These are phyloP conservation scores for Myxocyprinus asiaticus DNA, from an alignment of 2,113 vertebrate genomes.

Conservation along the genomic window DNA sequence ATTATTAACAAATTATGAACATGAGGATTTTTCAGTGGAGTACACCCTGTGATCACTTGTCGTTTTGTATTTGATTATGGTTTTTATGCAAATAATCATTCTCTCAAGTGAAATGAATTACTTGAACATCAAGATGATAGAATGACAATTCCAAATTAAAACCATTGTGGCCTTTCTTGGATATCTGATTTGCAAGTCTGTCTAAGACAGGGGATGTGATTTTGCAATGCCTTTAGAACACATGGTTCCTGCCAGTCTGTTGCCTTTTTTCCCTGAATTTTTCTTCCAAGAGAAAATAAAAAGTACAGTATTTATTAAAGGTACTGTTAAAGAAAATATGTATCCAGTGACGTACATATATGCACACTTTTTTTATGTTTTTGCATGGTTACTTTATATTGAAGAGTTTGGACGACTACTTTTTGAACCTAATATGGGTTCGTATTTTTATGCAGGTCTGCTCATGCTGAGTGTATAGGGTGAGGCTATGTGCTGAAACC, in stretches of 20 bases:
- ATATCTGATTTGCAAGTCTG: slow-evolving; percentile 67
- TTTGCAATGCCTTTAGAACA: slow-evolving; percentile 48
- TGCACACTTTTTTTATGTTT: slow-evolving; percentile 22
- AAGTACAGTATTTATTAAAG: slow-evolving; percentile 62
- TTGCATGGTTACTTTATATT: slow-evolving; percentile 39
- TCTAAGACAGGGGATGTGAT: neutral
- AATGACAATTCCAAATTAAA: slow-evolving; percentile 31
- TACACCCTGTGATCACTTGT: slow-evolving; percentile 52
- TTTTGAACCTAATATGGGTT: slow-evolving; percentile 17
- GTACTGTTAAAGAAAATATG: slow-evolving; percentile 37
- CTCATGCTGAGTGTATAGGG: slow-evolving; percentile 11
- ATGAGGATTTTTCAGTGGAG: slow-evolving; percentile 32
- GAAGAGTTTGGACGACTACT: slow-evolving; percentile 9
- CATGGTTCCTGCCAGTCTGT: slow-evolving; percentile 66
- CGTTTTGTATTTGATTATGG: slow-evolving; percentile 55
- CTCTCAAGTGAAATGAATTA: slow-evolving; percentile 7
- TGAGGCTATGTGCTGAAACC: neutral
- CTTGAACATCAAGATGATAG: neutral
- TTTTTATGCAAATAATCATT: slow-evolving; percentile 35
- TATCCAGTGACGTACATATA: slow-evolving; percentile 29
- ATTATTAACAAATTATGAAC: slow-evolving; percentile 33
- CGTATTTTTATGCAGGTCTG: slow-evolving; percentile 27
- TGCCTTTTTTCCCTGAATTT: slow-evolving; percentile 57
- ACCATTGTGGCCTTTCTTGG: slow-evolving; percentile 68
- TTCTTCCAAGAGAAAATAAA: slow-evolving; percentile 56